Percentiles rank a stretch among this genome's conserved stretches.
Evolutionary conservation across 53 echinoderm and acorn worm genomes (phyloP).

Genomic region (Mesocentrotus franciscanus): DNA sequence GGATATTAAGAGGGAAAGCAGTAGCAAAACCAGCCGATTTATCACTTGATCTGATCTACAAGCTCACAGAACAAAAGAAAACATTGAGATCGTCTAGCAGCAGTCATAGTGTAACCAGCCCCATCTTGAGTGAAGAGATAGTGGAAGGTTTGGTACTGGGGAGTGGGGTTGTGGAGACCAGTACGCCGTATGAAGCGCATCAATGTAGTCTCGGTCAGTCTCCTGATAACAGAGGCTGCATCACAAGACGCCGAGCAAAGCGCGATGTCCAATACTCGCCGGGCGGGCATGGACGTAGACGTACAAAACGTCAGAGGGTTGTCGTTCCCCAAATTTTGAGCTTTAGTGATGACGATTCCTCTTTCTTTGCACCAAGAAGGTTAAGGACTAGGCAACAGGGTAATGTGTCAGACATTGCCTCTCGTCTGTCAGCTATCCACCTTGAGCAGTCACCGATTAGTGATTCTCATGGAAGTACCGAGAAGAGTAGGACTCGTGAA

Average conservation of each 20-base stretch:
- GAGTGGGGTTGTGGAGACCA: slow-evolving; percentile 10
- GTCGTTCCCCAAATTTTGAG: background rate
- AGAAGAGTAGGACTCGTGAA: slow-evolving; percentile 9
- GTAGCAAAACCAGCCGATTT: background rate
- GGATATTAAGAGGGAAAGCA: slow-evolving; percentile 7
- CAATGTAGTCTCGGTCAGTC: background rate
- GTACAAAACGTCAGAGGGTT: slow-evolving; percentile 8
- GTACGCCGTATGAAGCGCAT: slow-evolving; percentile 43
- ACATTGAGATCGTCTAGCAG: background rate
- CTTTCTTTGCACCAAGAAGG: background rate
- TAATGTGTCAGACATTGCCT: background rate
- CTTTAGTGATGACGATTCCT: slow-evolving; percentile 51
- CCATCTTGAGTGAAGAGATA: background rate
- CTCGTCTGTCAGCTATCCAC: slow-evolving; percentile 48
- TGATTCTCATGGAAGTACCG: background rate
- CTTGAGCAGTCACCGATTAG: background rate
- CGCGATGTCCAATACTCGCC: slow-evolving; percentile 11
- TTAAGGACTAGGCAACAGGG: slow-evolving; percentile 26
- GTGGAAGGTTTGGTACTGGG: background rate
- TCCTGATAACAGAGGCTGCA: background rate
- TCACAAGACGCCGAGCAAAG: slow-evolving; percentile 36
- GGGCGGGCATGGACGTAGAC: slow-evolving; percentile 15
- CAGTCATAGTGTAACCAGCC: slow-evolving; percentile 1
- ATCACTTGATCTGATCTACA: slow-evolving; percentile 39
- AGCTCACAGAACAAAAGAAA: slow-evolving; percentile 41